Evolutionary conservation across 2,888 invertebrate genomes (phyloP), one percentile per base, ranked within the genome.

Genomic region (Panzeria rudis): DNA sequence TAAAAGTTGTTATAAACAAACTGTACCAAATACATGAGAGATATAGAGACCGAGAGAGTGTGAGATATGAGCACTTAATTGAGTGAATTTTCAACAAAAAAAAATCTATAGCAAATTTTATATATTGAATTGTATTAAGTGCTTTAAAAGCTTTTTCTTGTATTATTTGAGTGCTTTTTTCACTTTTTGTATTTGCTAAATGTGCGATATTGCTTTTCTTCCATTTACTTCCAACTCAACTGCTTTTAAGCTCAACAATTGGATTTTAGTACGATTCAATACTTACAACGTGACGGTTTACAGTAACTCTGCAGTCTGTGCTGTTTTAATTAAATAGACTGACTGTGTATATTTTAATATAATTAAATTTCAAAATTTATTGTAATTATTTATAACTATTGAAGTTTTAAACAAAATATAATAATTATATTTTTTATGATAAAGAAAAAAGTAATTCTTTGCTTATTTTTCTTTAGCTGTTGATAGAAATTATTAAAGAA

Each of bases 251-350:
- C 82, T 85, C 82, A 85, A 82, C 85, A 85, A 85, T 78, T 85
- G 85, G 69, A 82, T 71, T 79, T 85, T 78, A 85, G 85, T 85
- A 82, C 85, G 85, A 85, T 82, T 85, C 59, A 85, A 85, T 85
- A 85, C 85, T 85, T 85, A 78, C 71, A 85, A 85, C 85, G 85
- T 85, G 78, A 82, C 85, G 85, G 85, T 85, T 85, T 82, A 71
- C 17, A 59, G 71, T 71, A 71, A 50, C 52, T 80, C 44, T 47
- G 17, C 11, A 76, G 82, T 77, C 64, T 56, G 56, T 59, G 66
- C 23, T 73, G 8, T 44, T 77, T 77, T 50, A 69, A 76, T 76
- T 66, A 75, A 68, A 68, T 68, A 73, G 59, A 80, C 41, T 81
- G 61, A 71, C 44, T 82, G 35, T 17, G 76, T 32, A 73, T 9